Conservation (phyloP, 2,797 vertebrate species). For the Taeniopygia guttata region DNA sequence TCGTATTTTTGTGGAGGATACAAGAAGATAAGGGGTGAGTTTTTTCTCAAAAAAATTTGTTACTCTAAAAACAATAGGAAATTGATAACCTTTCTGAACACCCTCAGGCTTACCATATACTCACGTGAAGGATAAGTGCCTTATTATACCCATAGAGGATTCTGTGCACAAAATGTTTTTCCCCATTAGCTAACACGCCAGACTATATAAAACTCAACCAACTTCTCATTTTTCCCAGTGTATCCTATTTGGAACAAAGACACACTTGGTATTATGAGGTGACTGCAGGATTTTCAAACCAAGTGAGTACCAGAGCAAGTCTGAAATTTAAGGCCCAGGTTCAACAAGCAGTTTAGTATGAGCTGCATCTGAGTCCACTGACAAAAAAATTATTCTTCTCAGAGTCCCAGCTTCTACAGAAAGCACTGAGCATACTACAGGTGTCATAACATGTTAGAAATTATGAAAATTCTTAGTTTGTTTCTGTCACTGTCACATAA, state of each 20-base stretch:
- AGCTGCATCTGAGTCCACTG: background rate
- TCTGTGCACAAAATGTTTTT: background rate
- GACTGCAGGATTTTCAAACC: background rate
- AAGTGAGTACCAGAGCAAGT: background rate
- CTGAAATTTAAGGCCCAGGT: background rate
- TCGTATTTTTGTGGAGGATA: background rate
- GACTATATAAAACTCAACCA: background rate
- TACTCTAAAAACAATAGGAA: background rate
- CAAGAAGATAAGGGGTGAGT: background rate
- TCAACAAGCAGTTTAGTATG: background rate
- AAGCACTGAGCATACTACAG: background rate
- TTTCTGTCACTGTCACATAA: background rate
- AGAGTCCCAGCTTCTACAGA: background rate
- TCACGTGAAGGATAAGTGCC: background rate
- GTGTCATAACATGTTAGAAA: background rate
- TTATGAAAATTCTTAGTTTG: background rate
- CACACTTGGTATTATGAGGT: background rate
- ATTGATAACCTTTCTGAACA: background rate
- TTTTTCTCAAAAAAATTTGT: background rate
- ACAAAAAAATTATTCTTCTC: background rate
- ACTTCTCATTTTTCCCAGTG: background rate
- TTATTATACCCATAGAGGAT: background rate
- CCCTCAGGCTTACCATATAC: background rate
- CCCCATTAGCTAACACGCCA: background rate
- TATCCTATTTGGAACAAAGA: background rate